Evolutionary conservation across 2,797 vertebrate genomes (phyloP), one percentile per base, ranked within the genome.

Genomic region (Argentina silus): DNA sequence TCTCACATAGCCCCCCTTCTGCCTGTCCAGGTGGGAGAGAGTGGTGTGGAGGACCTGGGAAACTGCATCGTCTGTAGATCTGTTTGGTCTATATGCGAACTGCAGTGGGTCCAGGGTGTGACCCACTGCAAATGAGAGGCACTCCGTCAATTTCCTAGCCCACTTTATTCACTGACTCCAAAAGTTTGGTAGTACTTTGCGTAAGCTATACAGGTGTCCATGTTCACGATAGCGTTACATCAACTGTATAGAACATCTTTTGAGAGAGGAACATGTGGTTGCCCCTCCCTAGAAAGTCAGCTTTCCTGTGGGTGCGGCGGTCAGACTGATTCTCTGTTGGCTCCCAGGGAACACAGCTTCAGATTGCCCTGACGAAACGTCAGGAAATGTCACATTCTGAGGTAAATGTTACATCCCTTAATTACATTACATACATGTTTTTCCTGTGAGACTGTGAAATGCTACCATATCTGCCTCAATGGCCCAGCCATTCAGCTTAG

Each of bases 351-450:
- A 72, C 64, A 66, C 70, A 70, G 73, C 78, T 65, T 79, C 48
- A 43, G 51, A 67, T 53, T 15, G 43, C 73, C 69, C 72, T 15
- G 1, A 70, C 75, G 81, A 77, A 70, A 78, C 64, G 53, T 79
- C 74, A 48, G 48, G 44, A 70, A 81, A 83, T 80, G 79, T 21
- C 81, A 83, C 75, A 74, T 73, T 70, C 51, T 81, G 70, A 23
- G 59, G 10, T 70, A 70, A 82, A 86, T 85, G 83, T 82, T 79
- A 82, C n/a, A n/a, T n/a, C n/a, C n/a, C n/a, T n/a, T n/a, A n/a
- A n/a, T n/a, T n/a, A n/a, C n/a, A n/a, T n/a, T n/a, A n/a, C n/a
- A n/a, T n/a, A n/a, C n/a, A n/a, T n/a, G 48, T n/a, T 27, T 67
- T 75, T 64, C 75, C 78, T 67, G 47, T 68, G 77, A 64, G 69